Evolutionary conservation across 2,888 invertebrate species (phyloP), one percentile per base, ranked within the genome.

Genomic region (Heliconius charithonia): DNA sequence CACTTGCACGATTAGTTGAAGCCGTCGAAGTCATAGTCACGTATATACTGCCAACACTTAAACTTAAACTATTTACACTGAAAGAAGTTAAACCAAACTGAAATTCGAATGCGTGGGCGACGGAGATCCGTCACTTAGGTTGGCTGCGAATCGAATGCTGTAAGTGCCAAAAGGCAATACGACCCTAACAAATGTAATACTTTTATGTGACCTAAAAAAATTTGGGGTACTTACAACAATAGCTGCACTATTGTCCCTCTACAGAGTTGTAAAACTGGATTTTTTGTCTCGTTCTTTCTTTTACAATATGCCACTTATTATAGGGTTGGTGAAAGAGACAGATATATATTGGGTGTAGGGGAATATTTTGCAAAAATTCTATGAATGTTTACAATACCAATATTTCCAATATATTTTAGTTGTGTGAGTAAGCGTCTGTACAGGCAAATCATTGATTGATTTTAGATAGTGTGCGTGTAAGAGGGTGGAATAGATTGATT

Each of bases 161-260:
- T 90, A 89, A 91, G 90, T 91, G 91, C 88, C 91, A 89, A 89
- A 89, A 89, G 87, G 86, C 93, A 89, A 90, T 90, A 89, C 91
- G 92, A 91, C 94, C 93, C 94, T 93, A 87, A 90, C 93, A 92
- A 94, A 91, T 92, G 92, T 93, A 94, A 93, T 93, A 93, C 92
- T 93, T 93, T 93, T 94, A 92, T 93, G 89, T 94, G 94, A 93
- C 94, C 93, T 93, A 94, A 95, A 95, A 94, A 94, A 94, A 93
- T 91, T 94, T 92, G 91, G 95, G 95, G 94, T 93, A 94, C 93
- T 90, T 91, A 88, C 89, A 94, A 95, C 94, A 95, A 95, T 94
- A 93, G 94, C 88, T 86, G 90, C 90, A 88, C 93, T 87, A 93
- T 93, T 94, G 94, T 94, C 93, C 93, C 93, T 93, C 88, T 87